Evolutionary conservation across 1,140 invertebrate genomes (phyloP).

Genomic region (Brachionus plicatilis): DNA sequence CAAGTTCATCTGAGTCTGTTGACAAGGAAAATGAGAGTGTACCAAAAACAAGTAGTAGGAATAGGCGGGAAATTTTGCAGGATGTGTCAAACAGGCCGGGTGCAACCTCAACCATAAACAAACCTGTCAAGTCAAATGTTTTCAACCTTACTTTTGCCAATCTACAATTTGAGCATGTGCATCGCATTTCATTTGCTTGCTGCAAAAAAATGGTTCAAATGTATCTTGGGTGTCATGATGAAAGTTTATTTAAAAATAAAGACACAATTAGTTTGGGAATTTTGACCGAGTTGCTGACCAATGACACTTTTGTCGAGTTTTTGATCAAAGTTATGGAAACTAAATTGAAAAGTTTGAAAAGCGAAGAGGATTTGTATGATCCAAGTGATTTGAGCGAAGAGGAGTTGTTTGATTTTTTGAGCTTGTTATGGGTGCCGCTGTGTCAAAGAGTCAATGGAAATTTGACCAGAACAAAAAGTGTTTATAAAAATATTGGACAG

Average conservation of each 20-base stretch:
- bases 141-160: conserved; percentile 1
- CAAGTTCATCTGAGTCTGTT: background rate
- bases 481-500: conserved; percentile 7
- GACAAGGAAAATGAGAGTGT: conserved; percentile 6
- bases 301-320: conserved; percentile 18
- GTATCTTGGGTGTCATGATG: conserved; percentile 5
- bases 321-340: conserved; percentile 14
- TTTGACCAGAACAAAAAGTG: background rate
- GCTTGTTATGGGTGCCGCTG: background rate
- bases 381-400: background rate
- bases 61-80: background rate
- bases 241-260: background rate
- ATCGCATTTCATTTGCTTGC: background rate
- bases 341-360: background rate
- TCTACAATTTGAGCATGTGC: conserved; percentile 2
- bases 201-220: conserved; percentile 18
- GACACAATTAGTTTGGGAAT: background rate
- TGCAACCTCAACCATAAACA: background rate
- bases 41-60: background rate
- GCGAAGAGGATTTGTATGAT: background rate
- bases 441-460: conserved; percentile 1
- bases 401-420: background rate
- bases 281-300: background rate
- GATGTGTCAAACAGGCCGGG: background rate
- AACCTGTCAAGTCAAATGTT: background rate